These are phyloP conservation scores for Nezara viridula DNA, from an alignment of 2,888 invertebrate genomes.

Conservation along the genomic window DNA sequence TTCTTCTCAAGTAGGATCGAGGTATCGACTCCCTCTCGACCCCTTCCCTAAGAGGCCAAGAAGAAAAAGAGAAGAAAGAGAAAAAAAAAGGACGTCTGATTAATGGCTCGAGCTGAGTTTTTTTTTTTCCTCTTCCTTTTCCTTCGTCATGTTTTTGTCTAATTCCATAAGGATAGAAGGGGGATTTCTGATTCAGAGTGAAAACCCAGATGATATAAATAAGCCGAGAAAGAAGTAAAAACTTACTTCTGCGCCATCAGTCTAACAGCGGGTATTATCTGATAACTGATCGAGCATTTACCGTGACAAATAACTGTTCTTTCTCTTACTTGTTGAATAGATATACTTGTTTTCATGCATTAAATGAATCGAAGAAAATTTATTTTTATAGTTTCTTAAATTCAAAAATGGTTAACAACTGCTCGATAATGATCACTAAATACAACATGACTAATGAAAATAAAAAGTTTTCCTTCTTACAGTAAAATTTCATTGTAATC, in stretches of 20 bases:
- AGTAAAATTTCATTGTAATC: no score
- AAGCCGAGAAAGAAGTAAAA: not conserved
- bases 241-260: not conserved
- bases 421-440: no score
- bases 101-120: constrained; percentile 30
- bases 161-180: constrained; percentile 42
- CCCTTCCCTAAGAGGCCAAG: constrained; percentile 38
- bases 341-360: not conserved
- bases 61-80: constrained; percentile 13
- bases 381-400: not conserved
- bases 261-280: not conserved
- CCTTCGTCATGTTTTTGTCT: constrained; percentile 46
- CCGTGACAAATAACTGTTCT: not conserved
- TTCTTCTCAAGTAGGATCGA: constrained; percentile 44
- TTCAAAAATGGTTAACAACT: no score
- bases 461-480: no score
- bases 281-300: not conserved
- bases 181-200: constrained; percentile 12
- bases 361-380: not conserved
- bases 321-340: not conserved
- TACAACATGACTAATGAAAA: no score
- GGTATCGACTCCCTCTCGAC: constrained; percentile 35
- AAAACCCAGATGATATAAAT: constrained; percentile 32
- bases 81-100: constrained; percentile 40
- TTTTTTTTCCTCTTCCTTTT: constrained; percentile 39